Evolutionary conservation across 2,888 invertebrate genomes (phyloP).

Genomic region (Ectropis crepuscularia): DNA sequence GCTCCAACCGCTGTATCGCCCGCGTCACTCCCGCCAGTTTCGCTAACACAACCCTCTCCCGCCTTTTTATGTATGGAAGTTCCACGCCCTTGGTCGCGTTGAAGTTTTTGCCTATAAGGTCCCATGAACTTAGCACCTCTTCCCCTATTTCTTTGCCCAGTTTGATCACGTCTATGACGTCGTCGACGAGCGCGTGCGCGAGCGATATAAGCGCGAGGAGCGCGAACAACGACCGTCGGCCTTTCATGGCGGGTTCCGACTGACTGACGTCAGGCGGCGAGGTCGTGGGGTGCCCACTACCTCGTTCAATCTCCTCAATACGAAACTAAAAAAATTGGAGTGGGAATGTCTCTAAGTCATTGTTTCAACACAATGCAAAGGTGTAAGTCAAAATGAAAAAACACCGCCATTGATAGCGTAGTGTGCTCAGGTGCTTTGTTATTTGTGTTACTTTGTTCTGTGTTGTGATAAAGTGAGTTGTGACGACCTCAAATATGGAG

Average conservation of each 20-base stretch:
- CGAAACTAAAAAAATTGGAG: conserved; percentile 13
- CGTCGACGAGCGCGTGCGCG: conserved; percentile 80
- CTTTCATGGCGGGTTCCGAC: conserved; percentile 74
- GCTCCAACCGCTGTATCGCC: conserved; percentile 64
- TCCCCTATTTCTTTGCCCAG: conserved; percentile 85
- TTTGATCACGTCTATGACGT: conserved; percentile 85
- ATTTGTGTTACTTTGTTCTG: too few species aligned
- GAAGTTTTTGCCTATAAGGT: conserved; percentile 84
- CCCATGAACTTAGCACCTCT: conserved; percentile 86
- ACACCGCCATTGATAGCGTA: too few species aligned
- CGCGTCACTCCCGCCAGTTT: conserved; percentile 67
- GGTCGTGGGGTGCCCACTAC: conserved; percentile 64
- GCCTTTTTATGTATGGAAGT: conserved; percentile 85
- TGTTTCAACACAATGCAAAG: conserved; percentile 8
- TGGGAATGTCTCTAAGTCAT: conserved; percentile 2
- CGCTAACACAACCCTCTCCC: conserved; percentile 86
- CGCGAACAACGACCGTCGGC: conserved; percentile 61
- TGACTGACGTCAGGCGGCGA: conserved; percentile 51
- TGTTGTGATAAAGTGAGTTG: too few species aligned
- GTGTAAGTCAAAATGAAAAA: too few species aligned
- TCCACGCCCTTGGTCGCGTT: conserved; percentile 82
- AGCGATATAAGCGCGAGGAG: conserved; percentile 57
- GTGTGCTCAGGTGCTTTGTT: too few species aligned
- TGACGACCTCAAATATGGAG: too few species aligned
- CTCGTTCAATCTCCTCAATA: conserved; percentile 12